Percentiles rank a stretch among this genome's conserved stretches.
Conservation (phyloP, 2,113 vertebrate species). For the Capra hircus region DNA sequence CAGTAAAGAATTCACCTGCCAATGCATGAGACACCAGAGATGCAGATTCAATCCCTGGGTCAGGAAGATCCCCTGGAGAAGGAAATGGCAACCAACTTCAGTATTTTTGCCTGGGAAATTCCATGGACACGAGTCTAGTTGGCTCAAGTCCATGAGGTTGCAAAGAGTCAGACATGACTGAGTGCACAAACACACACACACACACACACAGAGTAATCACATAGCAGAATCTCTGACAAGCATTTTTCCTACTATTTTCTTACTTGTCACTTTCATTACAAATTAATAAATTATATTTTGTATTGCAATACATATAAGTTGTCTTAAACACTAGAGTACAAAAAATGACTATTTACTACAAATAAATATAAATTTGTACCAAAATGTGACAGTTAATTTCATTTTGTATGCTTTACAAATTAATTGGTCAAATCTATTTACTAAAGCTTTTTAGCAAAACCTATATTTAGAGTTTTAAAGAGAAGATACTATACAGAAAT, state of each 20-base stretch:
- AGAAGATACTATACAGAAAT: neutral
- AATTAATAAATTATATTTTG: neutral
- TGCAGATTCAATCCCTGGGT: neutral
- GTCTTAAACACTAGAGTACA: neutral
- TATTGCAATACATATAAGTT: neutral
- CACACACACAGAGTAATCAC: neutral
- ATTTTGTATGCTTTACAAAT: neutral
- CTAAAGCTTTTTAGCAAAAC: neutral
- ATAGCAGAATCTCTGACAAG: neutral
- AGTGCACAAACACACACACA: rapidly evolving
- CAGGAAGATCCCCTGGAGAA: neutral
- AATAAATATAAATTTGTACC: neutral
- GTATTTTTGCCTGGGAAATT: neutral
- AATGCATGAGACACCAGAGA: neutral
- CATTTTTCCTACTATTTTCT: neutral
- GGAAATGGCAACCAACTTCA: neutral
- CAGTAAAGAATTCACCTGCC: neutral
- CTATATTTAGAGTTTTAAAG: neutral
- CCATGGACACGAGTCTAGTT: neutral
- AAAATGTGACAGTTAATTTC: neutral
- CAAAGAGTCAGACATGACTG: neutral
- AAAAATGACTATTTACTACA: neutral
- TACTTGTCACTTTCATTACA: neutral
- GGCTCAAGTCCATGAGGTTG: neutral
- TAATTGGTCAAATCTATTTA: neutral